Evolutionary conservation across 2,797 vertebrate species (phyloP).

Genomic region (Euphonia xanthogaster): DNA sequence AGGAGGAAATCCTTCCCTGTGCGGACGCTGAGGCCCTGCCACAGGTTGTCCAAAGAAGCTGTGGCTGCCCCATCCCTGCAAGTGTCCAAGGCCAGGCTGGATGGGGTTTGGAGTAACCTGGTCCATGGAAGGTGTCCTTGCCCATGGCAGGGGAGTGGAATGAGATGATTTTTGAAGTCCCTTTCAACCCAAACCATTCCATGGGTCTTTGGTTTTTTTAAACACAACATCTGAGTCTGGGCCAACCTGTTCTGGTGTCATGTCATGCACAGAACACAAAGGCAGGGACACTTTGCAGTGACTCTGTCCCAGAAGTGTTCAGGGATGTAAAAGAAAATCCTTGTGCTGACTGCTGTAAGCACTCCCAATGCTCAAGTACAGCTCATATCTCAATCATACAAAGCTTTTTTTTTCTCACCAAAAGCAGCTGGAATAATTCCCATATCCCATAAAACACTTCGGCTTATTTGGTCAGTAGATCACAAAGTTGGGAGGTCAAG

Average conservation of each 20-base stretch:
- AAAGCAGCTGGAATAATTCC: neutral
- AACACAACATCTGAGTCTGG: neutral
- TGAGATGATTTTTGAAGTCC: neutral
- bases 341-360: neutral
- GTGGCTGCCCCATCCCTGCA: neutral
- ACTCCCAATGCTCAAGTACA: neutral
- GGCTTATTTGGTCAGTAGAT: neutral
- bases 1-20: neutral
- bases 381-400: neutral
- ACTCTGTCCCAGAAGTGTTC: neutral
- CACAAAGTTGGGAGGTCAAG: neutral
- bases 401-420: neutral
- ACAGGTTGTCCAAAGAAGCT: neutral
- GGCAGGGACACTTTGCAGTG: neutral
- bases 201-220: neutral
- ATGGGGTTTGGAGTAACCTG: neutral
- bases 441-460: neutral
- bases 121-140: neutral
- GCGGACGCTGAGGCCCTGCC: neutral
- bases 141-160: neutral
- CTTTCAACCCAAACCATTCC: neutral
- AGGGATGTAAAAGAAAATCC: neutral
- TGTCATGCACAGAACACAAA: neutral
- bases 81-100: neutral
- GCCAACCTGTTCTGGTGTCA: neutral